A percentile compares a stretch with the other conserved stretches of the same genome.
Evolutionary conservation across 2,888 invertebrate genomes (phyloP).

Genomic region (Phortica magna): DNA sequence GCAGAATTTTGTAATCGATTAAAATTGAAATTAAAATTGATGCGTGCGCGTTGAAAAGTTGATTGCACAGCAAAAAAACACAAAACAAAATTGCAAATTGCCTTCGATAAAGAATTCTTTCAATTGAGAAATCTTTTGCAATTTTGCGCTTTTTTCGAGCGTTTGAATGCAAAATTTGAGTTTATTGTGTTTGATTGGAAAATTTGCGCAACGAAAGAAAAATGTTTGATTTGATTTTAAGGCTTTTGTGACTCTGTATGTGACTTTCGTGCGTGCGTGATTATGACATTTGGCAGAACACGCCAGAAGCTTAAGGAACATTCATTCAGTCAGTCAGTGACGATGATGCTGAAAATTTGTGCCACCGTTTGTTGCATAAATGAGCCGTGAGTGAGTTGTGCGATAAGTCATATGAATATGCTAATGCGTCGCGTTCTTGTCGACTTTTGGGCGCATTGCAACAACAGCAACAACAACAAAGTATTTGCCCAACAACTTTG

Average conservation of each 20-base stretch:
- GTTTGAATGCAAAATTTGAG: not conserved
- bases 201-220: conserved; percentile 4
- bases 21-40: conserved; percentile 47
- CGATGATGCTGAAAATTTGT: not conserved
- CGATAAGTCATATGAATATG: conserved; percentile 17
- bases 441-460: not conserved
- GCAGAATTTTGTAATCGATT: conserved; percentile 54
- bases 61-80: too few species aligned
- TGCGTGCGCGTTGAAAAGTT: not conserved
- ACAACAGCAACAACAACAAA: not conserved
- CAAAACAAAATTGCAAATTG: too few species aligned
- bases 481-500: not conserved
- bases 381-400: not conserved
- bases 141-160: not conserved
- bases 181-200: conserved; percentile 13
- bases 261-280: not conserved
- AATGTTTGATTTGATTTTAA: not conserved
- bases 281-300: not conserved
- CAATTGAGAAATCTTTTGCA: not conserved
- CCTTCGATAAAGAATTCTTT: not conserved
- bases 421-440: not conserved
- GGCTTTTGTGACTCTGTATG: not conserved
- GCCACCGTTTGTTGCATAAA: not conserved
- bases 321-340: not conserved
- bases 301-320: too few species aligned